Conservation (phyloP, 2,113 vertebrate genomes). For the Calypte anna region DNA sequence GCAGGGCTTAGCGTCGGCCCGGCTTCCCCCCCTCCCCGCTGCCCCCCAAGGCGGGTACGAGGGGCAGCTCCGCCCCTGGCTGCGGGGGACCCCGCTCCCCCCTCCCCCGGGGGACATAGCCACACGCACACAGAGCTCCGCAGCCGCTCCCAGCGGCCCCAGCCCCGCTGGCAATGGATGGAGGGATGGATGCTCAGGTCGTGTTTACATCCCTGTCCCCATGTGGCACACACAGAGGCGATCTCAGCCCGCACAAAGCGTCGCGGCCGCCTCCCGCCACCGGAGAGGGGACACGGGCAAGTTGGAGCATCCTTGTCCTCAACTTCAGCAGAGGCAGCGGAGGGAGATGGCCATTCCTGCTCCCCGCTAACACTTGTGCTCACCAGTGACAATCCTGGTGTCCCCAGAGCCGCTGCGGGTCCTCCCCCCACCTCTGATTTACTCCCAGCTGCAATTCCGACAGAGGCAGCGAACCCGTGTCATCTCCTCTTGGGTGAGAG, state of each 20-base stretch:
- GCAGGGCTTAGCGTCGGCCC: neutral
- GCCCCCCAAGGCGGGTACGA: neutral
- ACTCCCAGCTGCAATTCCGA: neutral
- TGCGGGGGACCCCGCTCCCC: neutral
- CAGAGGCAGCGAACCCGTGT: neutral
- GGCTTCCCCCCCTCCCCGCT: neutral
- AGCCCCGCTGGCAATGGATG: neutral
- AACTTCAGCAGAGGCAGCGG: neutral
- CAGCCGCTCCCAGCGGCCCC: neutral
- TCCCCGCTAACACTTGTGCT: rapidly evolving
- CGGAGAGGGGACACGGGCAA: neutral
- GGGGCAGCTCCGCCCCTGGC: constrained; percentile 19
- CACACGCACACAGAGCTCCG: rapidly evolving
- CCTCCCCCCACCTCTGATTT: neutral
- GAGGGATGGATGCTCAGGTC: neutral
- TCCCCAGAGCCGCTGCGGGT: neutral
- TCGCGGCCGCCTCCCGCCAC: neutral
- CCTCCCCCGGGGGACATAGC: too few relatives aligned
- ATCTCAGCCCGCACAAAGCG: neutral
- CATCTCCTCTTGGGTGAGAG: neutral
- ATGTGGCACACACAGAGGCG: neutral
- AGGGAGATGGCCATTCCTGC: rapidly evolving
- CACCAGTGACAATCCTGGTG: rapidly evolving
- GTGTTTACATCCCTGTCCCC: neutral
- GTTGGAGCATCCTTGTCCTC: neutral